Conservation (phyloP, 2,113 vertebrate genomes). For the Oreotrochilus melanogaster region DNA sequence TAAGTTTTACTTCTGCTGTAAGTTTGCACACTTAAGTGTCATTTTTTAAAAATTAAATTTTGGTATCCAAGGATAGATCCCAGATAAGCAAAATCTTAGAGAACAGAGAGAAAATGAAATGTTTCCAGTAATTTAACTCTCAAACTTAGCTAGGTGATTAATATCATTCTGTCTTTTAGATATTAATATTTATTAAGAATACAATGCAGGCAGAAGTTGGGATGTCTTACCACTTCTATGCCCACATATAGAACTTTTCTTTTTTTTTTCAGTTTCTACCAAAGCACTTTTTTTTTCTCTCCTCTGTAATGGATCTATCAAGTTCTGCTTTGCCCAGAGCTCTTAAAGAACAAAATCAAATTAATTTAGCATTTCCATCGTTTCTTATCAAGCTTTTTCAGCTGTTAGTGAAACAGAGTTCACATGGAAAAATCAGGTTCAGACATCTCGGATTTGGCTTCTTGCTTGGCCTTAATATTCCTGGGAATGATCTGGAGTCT, state of each 20-base stretch:
- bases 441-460: background rate
- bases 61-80: background rate
- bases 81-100: background rate
- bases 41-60: background rate
- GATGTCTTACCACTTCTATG: background rate
- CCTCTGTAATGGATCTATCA: background rate
- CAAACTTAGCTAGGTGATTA: background rate
- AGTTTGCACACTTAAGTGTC: background rate
- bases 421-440: background rate
- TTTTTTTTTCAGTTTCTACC: background rate
- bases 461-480: background rate
- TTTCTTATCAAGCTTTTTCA: background rate
- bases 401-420: background rate
- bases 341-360: conserved; percentile 34
- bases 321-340: background rate
- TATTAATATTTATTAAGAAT: conserved; percentile 20
- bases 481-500: background rate
- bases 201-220: background rate
- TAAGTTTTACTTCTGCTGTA: background rate
- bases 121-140: background rate
- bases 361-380: background rate
- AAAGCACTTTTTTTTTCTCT: background rate
- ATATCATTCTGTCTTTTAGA: background rate
- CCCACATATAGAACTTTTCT: background rate
- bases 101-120: background rate